Evolutionary conservation across 2,888 invertebrate species (phyloP).

Genomic region (Fabriciana adippe): DNA sequence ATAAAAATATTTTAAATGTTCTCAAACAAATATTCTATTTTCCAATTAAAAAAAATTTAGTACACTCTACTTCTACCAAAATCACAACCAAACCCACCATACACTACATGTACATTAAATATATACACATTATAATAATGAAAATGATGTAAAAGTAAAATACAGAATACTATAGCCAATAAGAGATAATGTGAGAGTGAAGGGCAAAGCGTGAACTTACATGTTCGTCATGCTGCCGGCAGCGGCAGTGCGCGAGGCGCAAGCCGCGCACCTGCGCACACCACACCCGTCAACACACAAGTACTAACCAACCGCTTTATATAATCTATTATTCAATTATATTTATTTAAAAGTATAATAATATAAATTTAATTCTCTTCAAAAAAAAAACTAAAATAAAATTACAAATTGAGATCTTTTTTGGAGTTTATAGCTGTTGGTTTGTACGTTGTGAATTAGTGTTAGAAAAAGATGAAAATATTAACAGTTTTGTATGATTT

Average conservation of each 20-base stretch:
- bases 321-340: no score
- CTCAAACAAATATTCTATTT: no score
- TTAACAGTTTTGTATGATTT: neutral
- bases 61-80: no score
- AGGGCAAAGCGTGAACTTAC: conserved; percentile 55
- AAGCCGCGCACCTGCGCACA: conserved; percentile 66
- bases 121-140: neutral
- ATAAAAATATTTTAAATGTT: no score
- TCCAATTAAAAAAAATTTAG: no score
- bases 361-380: no score
- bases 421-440: neutral
- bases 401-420: no score
- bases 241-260: conserved; percentile 62
- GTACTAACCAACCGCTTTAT: no score
- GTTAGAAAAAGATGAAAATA: neutral
- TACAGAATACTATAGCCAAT: neutral
- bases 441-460: conserved; percentile 3
- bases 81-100: no score
- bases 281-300: conserved; percentile 14
- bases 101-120: no score
- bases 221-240: conserved; percentile 61
- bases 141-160: neutral
- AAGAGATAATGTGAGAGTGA: neutral
- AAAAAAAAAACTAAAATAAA: no score
- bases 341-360: no score